Percentiles rank a stretch among this genome's conserved stretches.
These are phyloP conservation scores for Epinephelus cyanopodus DNA, from an alignment of 2,113 vertebrate species.

Conservation along the genomic window DNA sequence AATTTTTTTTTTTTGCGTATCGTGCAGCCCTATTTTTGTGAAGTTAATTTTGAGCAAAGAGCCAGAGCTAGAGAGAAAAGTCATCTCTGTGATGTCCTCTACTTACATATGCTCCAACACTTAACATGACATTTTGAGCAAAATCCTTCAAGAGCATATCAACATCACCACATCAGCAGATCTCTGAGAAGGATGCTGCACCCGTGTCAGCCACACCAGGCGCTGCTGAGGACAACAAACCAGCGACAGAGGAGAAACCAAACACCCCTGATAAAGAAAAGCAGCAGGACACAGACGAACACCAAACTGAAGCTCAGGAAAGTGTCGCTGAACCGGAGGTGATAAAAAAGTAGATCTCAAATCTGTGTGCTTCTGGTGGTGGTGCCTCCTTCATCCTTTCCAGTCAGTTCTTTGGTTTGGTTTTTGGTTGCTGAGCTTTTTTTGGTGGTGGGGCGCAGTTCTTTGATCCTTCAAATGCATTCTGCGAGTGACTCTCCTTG, in stretches of 20 bases:
- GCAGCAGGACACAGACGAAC: constrained; percentile 8
- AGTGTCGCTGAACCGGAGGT: constrained; percentile 60
- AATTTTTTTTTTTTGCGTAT: no score
- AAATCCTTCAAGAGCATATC: constrained; percentile 6
- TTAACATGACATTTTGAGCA: constrained; percentile 1
- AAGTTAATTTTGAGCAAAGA: background rate
- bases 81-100: background rate
- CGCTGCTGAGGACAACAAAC: constrained; percentile 19
- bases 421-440: background rate
- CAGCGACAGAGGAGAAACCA: constrained; percentile 20
- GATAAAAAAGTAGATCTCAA: constrained; percentile 18
- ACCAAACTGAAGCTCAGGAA: constrained; percentile 17
- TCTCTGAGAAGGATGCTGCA: constrained; percentile 29
- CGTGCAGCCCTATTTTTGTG: background rate
- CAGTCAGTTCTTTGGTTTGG: constrained; percentile 6
- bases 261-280: constrained; percentile 23
- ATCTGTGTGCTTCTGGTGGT: constrained; percentile 34
- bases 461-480: background rate
- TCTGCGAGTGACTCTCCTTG: constrained; percentile 1
- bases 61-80: background rate
- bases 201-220: background rate
- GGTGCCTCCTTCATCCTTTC: constrained; percentile 5
- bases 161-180: constrained; percentile 39
- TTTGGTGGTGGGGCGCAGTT: background rate
- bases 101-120: background rate